Evolutionary conservation across 2,113 vertebrate genomes (phyloP).

Genomic region (Anolis carolinensis): DNA sequence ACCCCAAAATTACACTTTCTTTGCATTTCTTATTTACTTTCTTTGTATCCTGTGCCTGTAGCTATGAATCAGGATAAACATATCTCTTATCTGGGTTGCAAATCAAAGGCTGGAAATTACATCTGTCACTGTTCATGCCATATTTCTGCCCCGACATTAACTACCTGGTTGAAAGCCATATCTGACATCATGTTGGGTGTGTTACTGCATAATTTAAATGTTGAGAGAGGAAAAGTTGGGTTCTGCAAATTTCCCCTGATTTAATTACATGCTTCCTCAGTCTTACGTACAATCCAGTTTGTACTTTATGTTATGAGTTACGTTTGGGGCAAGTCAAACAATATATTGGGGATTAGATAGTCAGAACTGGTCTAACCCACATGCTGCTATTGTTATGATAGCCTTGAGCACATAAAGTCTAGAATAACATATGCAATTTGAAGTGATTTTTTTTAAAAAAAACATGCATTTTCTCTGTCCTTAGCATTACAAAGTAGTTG

Average conservation of each 20-base stretch:
- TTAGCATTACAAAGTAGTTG: not conserved
- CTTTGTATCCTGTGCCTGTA: conserved; percentile 47
- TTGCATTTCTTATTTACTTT: conserved; percentile 12
- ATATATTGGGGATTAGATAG: not conserved
- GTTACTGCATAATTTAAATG: conserved; percentile 37
- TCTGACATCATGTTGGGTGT: conserved; percentile 48
- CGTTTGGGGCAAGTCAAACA: not conserved
- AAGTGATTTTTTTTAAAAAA: too few species aligned
- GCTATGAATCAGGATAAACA: conserved; percentile 45
- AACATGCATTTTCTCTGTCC: not conserved
- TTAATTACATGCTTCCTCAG: conserved; percentile 25
- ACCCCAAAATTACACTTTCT: not conserved
- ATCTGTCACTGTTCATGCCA: not conserved
- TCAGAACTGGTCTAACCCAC: not conserved
- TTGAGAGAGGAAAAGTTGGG: conserved; percentile 33
- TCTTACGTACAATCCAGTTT: conserved; percentile 15
- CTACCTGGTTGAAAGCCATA: conserved; percentile 38
- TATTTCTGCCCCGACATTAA: conserved; percentile 44
- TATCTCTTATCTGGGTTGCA: conserved; percentile 16
- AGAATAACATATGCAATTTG: not conserved
- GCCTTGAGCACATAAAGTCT: not conserved
- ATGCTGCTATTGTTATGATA: not conserved
- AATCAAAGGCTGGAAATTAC: conserved; percentile 50
- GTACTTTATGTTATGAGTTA: conserved; percentile 17
- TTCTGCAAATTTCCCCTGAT: conserved; percentile 26